Evolutionary conservation across 92 coral and sea anemone genomes (phyloP).

Genomic region (Zoanthus gigantus): DNA sequence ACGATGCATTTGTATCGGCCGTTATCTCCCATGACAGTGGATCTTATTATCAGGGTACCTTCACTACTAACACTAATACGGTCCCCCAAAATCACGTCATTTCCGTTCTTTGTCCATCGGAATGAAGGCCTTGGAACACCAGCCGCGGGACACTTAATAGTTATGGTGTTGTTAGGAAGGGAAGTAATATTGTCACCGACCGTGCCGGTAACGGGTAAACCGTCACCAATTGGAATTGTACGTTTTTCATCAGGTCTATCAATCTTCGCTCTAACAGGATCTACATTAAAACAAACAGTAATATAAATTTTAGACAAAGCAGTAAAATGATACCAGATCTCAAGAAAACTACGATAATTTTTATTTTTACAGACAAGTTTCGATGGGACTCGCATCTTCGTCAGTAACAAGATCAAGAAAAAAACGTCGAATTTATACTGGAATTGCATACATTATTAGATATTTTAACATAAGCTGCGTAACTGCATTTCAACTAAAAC

Average conservation of each 20-base stretch:
- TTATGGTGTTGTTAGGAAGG: constrained; percentile 22
- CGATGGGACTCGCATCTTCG: too few species aligned
- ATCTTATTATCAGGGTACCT: background rate
- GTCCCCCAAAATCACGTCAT: background rate
- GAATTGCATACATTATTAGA: too few species aligned
- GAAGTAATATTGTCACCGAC: constrained; percentile 23
- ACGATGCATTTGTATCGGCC: constrained; percentile 15
- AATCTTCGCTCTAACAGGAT: constrained; percentile 14
- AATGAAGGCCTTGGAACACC: constrained; percentile 4
- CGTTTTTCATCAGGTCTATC: background rate
- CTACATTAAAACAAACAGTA: background rate
- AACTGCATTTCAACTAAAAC: too few species aligned
- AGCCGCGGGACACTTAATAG: constrained; percentile 11
- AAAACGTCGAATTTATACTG: too few species aligned
- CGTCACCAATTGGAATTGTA: background rate
- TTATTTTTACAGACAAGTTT: too few species aligned
- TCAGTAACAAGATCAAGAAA: too few species aligned
- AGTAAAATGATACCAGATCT: too few species aligned
- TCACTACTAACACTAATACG: background rate
- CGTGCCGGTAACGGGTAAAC: background rate
- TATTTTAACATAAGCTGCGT: too few species aligned
- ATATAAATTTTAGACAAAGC: background rate
- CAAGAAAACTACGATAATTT: too few species aligned
- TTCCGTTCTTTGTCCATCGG: constrained; percentile 11
- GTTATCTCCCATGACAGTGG: background rate